Evolutionary conservation across 2,113 vertebrate species (phyloP).

Genomic region (Neomonachus schauinslandi): DNA sequence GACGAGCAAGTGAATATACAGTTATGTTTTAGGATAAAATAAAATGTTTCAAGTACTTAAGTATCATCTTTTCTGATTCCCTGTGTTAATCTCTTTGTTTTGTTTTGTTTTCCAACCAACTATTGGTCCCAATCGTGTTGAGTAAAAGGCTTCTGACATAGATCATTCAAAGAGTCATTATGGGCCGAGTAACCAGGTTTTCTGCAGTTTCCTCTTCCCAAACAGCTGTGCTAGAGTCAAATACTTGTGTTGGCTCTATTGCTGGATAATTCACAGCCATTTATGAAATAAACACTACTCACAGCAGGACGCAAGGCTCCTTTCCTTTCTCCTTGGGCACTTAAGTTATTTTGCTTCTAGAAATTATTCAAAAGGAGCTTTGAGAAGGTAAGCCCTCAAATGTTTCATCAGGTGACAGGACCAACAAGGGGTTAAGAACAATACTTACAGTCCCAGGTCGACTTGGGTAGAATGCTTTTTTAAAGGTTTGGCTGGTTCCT

Average conservation of each 20-base stretch:
- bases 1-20: background rate
- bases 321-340: background rate
- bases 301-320: background rate
- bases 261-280: background rate
- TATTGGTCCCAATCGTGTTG: background rate
- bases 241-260: accelerated
- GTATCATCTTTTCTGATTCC: background rate
- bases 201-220: background rate
- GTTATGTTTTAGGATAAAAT: background rate
- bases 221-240: background rate
- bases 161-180: background rate
- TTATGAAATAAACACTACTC: background rate
- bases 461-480: background rate
- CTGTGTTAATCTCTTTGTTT: background rate
- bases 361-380: background rate
- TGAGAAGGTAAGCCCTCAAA: background rate
- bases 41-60: background rate
- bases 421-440: background rate
- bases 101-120: background rate
- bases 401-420: background rate
- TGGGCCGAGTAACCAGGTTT: background rate
- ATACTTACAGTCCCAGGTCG: slow-evolving; percentile 20
- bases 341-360: background rate
- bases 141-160: background rate
- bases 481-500: background rate